Evolutionary conservation across 2,113 vertebrate genomes (phyloP).

Genomic region (Erythrocercus mccallii): DNA sequence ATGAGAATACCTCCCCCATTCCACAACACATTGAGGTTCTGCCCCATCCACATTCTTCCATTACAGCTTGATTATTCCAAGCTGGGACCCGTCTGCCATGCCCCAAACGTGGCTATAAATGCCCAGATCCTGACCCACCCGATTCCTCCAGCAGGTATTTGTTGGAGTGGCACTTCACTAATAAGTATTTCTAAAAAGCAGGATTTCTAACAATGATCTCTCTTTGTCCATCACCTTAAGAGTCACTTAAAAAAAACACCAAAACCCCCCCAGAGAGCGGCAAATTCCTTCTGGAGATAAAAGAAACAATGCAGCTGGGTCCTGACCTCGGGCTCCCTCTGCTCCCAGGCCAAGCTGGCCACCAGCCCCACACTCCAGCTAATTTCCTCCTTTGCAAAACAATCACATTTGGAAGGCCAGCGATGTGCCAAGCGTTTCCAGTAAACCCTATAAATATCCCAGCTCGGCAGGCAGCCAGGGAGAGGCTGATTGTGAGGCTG

Average conservation of each 20-base stretch:
- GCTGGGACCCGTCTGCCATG: conserved; percentile 5
- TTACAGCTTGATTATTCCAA: conserved; percentile 12
- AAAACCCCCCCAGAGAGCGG: neutral
- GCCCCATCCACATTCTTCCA: conserved; percentile 20
- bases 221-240: conserved; percentile 36
- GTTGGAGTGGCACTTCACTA: conserved; percentile 13
- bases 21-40: neutral
- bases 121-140: neutral
- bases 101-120: neutral
- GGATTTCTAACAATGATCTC: conserved; percentile 30
- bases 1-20: conserved; percentile 10
- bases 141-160: conserved; percentile 1
- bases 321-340: conserved; percentile 42
- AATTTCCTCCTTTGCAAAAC: conserved; percentile 59
- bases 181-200: neutral
- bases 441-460: conserved; percentile 63
- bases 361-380: conserved; percentile 27
- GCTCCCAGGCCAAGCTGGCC: conserved; percentile 39
- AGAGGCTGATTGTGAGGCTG: conserved; percentile 19
- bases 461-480: conserved; percentile 46
- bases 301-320: conserved; percentile 30
- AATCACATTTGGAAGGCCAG: conserved; percentile 33
- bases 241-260: conserved; percentile 32
- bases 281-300: conserved; percentile 57
- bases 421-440: conserved; percentile 55